These are phyloP conservation scores for Scylla paramamosain DNA, from an alignment of 1,140 invertebrate genomes.

Conservation along the genomic window DNA sequence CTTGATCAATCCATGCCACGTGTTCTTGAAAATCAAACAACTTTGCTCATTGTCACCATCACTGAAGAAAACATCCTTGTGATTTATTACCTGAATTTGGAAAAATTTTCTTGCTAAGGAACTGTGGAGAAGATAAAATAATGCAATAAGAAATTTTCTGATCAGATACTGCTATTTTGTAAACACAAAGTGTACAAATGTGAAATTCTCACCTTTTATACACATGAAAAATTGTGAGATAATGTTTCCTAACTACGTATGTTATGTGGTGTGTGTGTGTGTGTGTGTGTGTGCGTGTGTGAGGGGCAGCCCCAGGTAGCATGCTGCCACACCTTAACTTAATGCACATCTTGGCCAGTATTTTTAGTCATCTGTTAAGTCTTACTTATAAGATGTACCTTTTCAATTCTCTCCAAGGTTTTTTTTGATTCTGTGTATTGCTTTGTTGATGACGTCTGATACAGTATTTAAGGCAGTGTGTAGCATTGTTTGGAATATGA, in stretches of 20 bases:
- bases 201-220: not conserved
- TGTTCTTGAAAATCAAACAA: not conserved
- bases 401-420: not conserved
- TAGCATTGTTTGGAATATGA: not conserved
- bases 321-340: not conserved
- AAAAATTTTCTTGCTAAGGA: not conserved
- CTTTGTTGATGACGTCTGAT: not conserved
- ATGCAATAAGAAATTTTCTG: not conserved
- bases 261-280: conserved; percentile 27
- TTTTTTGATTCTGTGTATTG: not conserved
- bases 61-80: not conserved
- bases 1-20: not conserved
- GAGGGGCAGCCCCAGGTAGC: not conserved
- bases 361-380: conserved; percentile 11
- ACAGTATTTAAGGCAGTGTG: not conserved
- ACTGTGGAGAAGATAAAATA: not conserved
- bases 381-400: not conserved
- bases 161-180: not conserved
- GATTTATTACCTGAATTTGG: not conserved
- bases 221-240: not conserved
- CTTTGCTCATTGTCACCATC: not conserved
- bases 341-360: conserved; percentile 21
- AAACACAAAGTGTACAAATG: not conserved
- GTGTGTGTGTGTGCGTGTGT: conserved; percentile 29
- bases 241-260: too few relatives aligned